Evolutionary conservation across 53 echinoderm and acorn worm species (phyloP), one percentile per base, ranked within the genome.

Genomic region (Holothuria scabra): DNA sequence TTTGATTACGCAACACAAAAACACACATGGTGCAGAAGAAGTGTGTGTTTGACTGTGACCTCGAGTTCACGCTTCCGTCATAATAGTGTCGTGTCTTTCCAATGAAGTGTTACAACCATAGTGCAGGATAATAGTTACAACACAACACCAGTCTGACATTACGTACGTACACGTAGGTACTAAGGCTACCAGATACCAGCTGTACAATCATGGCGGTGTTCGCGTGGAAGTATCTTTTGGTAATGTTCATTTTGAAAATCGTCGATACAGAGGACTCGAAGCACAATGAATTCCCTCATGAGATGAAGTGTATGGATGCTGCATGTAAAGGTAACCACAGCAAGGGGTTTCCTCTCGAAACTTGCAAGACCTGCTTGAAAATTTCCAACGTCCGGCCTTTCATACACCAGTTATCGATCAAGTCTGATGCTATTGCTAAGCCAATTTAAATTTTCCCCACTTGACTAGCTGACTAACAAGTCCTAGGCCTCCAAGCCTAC

Each of bases 121-220:
- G n/a, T n/a, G n/a, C n/a, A n/a, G n/a, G n/a, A n/a, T n/a, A n/a
- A n/a, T n/a, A n/a, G n/a, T n/a, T n/a, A n/a, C n/a, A n/a, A n/a
- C n/a, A n/a, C n/a, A n/a, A n/a, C n/a, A n/a, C n/a, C n/a, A n/a
- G n/a, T n/a, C n/a, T n/a, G n/a, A n/a, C n/a, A n/a, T n/a, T n/a
- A 52, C 41, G 18, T 52, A 52, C 52, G 14, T 35, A 72, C 72
- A 48, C 48, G 72, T 72, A n/a, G n/a, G n/a, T n/a, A n/a, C n/a
- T n/a, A n/a, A n/a, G n/a, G n/a, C n/a, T n/a, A n/a, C 48, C 72
- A 72, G 25, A 44, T 13, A 72, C 72, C 72, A 72, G 72, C 72
- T 72, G 34, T 25, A 72, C 72, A 44, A 48, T 72, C 46, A 48
- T 72, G 72, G 34, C 37, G 72, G 44, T 3, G 18, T 52, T 12